Evolutionary conservation across 2,113 vertebrate species (phyloP), one percentile per base, ranked within the genome.

Genomic region (Nothobranchius kuhntae): DNA sequence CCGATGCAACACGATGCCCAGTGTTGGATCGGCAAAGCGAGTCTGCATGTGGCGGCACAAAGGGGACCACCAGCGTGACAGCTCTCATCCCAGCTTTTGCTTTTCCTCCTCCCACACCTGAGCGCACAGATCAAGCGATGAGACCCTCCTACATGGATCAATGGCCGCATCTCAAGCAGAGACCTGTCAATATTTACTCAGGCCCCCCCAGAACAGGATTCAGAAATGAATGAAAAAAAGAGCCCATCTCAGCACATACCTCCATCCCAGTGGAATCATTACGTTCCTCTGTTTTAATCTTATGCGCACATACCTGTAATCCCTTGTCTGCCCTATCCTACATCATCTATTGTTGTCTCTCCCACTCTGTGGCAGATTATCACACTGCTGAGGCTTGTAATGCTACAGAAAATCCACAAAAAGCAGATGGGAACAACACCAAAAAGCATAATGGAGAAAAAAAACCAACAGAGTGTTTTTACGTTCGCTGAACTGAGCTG

Each of bases 181-280:
- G 63, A 67, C 86, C 82, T 58, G 71, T 77, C 74, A 93, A 92
- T 93, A 90, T 90, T 92, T 91, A 90, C 89, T 91, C 84, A 87
- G 73, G 79, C 86, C 86, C 87, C 92, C 85, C 78, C 84, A 83
- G 69, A 73, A 88, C 75, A 45, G 73, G 81, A 87, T 86, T 88
- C 86, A 90, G 89, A 86, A 90, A 91, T 75, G 77, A 72, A 21
- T 21, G 21, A 74, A 80, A 81, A 86, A 87, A 91, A 87, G 75
- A 78, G 81, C 68, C 88, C 82, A 85, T 92, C 91, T 91, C 87
- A 88, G 91, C 87, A 89, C 92, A 90, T 87, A 84, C 80, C 89
- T 85, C 81, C 57, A 59, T 82, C 83, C 88, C 72, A 50, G 47
- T 77, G 83, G 86, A 89, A 92, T 91, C 82, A 90, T 92, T 86